Base-by-base conservation (phyloP, 2,797 vertebrate genomes). In the Prunella strophiata region DNA sequence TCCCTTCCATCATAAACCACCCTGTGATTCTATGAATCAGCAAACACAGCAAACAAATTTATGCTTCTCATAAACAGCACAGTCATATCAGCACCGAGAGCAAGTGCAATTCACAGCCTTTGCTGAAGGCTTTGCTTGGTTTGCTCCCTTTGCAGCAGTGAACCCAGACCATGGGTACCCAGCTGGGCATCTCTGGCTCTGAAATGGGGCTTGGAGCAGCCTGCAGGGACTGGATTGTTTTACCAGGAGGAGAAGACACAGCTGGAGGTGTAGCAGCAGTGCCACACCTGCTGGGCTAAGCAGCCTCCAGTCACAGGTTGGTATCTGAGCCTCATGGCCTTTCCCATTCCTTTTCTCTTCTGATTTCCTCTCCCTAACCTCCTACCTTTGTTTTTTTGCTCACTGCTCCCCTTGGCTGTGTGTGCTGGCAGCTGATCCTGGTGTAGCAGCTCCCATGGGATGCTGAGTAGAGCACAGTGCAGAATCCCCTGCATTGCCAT, bases 1-100 rank as follows among this genome's bases (percentile, higher is more conserved):
- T 40, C 3, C 66, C 7, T 84, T 84, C 59, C 34, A 17, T 29
- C 30, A 19, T 22, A 32, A 65, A 66, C 4, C 30, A 54, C 29
- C 16, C 40, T 40, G 79, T 65, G n/a, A 51, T 47, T 71, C 45
- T 58, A 3, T 47, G 65, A 83, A 72, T 85, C 85, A 81, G 70
- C 59, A 58, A 88, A 71, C 10, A 10, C 0, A 0, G 7, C 23
- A 71, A 89, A 80, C 0, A 4, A 61, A 61, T 77, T 57, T 20
- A 26, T 48, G 21, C 54, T 92, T 94, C 85, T 94, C 76, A 36
- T 88, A 94, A 94, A 48, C 8, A 77, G 72, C 84, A 80, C 72
- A 95, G 76, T 96, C 92, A 93, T 93, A 77, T 47, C 21, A 2
- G 5, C 70, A 78, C 85, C 0, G 12, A 43, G 25, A 87, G 30